phyloP scores from a whole-genome alignment of 2,888 invertebrate genomes.

The Drosophila paranaensis region DNA sequence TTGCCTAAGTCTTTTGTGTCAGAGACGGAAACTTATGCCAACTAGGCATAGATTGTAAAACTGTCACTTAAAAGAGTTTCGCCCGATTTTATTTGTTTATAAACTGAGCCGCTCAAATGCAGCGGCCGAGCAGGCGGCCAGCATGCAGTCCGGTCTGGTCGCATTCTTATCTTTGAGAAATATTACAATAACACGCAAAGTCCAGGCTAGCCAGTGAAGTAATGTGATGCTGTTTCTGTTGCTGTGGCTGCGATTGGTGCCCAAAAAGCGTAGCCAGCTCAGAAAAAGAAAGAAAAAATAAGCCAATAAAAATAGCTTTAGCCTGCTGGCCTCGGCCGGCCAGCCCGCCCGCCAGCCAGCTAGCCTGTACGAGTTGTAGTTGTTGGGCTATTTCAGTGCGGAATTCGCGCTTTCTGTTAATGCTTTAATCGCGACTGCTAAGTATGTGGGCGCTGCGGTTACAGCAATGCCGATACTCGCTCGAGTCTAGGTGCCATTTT shows the following conservation, averaged over 20 bases:
- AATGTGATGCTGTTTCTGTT: slow-evolving; percentile 23
- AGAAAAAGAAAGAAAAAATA: neutral
- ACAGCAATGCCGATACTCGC: slow-evolving; percentile 9
- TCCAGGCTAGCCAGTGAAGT: slow-evolving; percentile 57
- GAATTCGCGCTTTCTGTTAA: slow-evolving; percentile 48
- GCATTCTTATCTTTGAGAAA: slow-evolving; percentile 85
- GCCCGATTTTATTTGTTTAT: slow-evolving; percentile 68
- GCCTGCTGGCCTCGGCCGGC: slow-evolving; percentile 26
- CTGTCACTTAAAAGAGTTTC: slow-evolving; percentile 60
- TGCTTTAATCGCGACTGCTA: slow-evolving; percentile 36
- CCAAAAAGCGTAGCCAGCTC: slow-evolving; percentile 32
- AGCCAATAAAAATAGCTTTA: slow-evolving; percentile 30
- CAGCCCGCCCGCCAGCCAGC: slow-evolving; percentile 28
- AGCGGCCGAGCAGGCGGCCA: slow-evolving; percentile 20
- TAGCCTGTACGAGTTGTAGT: slow-evolving; percentile 24
- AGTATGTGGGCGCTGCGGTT: slow-evolving; percentile 37
- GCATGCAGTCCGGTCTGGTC: slow-evolving; percentile 71
- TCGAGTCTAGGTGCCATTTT: slow-evolving; percentile 25
- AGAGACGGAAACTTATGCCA: neutral
- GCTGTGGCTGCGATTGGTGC: slow-evolving; percentile 19
- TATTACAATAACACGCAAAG: slow-evolving; percentile 85
- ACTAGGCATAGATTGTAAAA: slow-evolving; percentile 34
- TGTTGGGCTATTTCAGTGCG: slow-evolving; percentile 22
- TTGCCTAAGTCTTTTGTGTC: slow-evolving; percentile 34
- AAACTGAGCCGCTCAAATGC: slow-evolving; percentile 46